A percentile compares a stretch with the other conserved stretches of the same genome.
Evolutionary conservation across 2,113 vertebrate genomes (phyloP).

Genomic region (Zosterops hypoxanthus): DNA sequence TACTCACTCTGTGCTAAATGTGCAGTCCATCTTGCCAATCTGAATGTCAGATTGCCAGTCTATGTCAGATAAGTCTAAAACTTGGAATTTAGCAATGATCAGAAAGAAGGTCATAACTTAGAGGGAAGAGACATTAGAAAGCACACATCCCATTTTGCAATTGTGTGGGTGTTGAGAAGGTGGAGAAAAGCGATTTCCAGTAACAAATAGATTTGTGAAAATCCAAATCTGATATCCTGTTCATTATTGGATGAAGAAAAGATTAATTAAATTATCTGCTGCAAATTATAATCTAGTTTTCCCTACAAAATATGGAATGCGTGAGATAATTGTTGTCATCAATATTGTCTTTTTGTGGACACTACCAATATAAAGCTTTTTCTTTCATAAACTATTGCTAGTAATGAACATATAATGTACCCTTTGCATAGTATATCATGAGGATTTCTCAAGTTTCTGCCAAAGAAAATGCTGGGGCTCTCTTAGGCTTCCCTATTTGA

Average conservation of each 20-base stretch:
- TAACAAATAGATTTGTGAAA: not conserved
- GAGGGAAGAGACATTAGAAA: not conserved
- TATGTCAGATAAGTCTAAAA: not conserved
- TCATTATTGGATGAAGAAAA: not conserved
- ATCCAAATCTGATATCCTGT: not conserved
- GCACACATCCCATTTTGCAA: accelerated
- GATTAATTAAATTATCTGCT: not conserved
- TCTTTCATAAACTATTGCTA: not conserved
- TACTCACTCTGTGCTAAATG: not conserved
- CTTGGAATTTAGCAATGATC: not conserved
- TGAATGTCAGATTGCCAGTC: not conserved
- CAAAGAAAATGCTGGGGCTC: not conserved
- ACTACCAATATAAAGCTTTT: not conserved
- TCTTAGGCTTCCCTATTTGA: not conserved
- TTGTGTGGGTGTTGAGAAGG: not conserved
- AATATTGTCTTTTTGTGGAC: not conserved
- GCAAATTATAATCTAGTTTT: not conserved
- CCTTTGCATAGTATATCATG: not conserved
- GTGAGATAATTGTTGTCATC: not conserved
- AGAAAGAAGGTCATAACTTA: not conserved
- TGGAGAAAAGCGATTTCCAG: not conserved
- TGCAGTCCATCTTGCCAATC: not conserved
- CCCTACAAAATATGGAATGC: not conserved
- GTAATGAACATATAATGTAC: not conserved
- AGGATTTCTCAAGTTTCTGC: not conserved